Evolutionary conservation across 2,888 invertebrate genomes (phyloP).

Genomic region (Silvanus unidentatus): DNA sequence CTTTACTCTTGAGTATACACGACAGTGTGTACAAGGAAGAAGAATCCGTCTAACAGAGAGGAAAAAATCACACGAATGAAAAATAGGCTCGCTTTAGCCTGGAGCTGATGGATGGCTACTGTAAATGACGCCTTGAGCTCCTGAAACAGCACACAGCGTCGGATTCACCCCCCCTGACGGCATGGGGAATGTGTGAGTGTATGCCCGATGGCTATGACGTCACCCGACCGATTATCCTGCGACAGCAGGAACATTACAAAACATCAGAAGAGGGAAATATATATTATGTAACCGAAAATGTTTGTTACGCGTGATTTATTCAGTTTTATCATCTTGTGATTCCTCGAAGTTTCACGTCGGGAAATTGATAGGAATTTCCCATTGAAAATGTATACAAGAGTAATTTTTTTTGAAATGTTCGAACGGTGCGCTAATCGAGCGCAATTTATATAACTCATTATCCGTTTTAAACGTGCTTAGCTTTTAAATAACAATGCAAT

Average conservation of each 20-base stretch:
- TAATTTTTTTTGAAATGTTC: too few species aligned
- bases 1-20: too few species aligned
- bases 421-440: too few species aligned
- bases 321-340: neutral
- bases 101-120: constrained; percentile 32
- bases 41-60: neutral
- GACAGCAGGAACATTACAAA: neutral
- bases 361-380: too few species aligned
- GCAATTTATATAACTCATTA: too few species aligned
- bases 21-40: too few species aligned
- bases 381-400: too few species aligned
- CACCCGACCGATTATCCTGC: constrained; percentile 1
- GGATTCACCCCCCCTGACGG: neutral
- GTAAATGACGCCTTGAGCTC: constrained; percentile 35
- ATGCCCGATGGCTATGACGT: constrained; percentile 1
- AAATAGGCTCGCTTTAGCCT: constrained; percentile 31
- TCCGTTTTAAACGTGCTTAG: too few species aligned
- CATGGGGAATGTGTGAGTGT: too few species aligned
- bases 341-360: too few species aligned
- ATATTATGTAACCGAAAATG: constrained; percentile 2
- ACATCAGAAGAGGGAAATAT: neutral
- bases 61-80: constrained; percentile 23
- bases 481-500: too few species aligned
- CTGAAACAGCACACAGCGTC: constrained; percentile 21
- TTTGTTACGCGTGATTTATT: constrained; percentile 1